phyloP scores from a whole-genome alignment of 2,888 invertebrate species.

The Cheilosia urbana region DNA sequence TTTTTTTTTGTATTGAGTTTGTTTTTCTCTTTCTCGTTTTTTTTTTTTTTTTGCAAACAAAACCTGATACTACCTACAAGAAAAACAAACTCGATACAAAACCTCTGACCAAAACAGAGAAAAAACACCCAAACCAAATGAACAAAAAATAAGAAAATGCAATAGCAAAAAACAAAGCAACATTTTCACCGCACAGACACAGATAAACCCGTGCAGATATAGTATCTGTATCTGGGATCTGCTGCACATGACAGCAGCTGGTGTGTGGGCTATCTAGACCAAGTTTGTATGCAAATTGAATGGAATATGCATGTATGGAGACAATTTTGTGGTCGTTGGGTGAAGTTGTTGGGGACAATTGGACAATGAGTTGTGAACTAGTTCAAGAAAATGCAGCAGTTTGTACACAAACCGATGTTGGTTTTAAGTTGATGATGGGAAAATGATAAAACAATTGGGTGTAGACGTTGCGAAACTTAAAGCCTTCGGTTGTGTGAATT shows the following conservation, averaged over 20 bases:
- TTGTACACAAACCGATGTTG: slow-evolving; percentile 60
- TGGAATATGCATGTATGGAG: slow-evolving; percentile 59
- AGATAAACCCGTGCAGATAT: slow-evolving; percentile 13
- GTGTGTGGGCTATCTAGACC: slow-evolving; percentile 41
- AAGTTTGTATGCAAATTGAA: slow-evolving; percentile 67
- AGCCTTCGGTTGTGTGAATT: not conserved
- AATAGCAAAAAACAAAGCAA: slow-evolving; percentile 32
- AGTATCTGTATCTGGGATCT: slow-evolving; percentile 12
- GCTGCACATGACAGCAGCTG: slow-evolving; percentile 67
- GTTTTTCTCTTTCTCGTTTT: not conserved
- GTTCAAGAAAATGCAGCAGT: slow-evolving; percentile 59
- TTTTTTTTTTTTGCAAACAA: not conserved
- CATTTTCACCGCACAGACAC: slow-evolving; percentile 26
- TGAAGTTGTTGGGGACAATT: slow-evolving; percentile 43
- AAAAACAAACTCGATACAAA: no score
- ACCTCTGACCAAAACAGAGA: no score
- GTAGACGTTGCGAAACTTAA: not conserved
- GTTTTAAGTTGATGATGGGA: slow-evolving; percentile 51
- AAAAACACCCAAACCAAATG: not conserved
- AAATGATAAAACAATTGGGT: slow-evolving; percentile 58
- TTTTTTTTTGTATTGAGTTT: slow-evolving; percentile 12
- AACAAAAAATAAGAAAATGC: slow-evolving; percentile 39
- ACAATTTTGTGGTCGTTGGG: slow-evolving; percentile 58
- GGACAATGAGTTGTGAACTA: slow-evolving; percentile 55
- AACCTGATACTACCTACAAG: no score